Evolutionary conservation across 2,888 invertebrate species (phyloP), one percentile per base, ranked within the genome.

Genomic region (Ptilodon capucinus): DNA sequence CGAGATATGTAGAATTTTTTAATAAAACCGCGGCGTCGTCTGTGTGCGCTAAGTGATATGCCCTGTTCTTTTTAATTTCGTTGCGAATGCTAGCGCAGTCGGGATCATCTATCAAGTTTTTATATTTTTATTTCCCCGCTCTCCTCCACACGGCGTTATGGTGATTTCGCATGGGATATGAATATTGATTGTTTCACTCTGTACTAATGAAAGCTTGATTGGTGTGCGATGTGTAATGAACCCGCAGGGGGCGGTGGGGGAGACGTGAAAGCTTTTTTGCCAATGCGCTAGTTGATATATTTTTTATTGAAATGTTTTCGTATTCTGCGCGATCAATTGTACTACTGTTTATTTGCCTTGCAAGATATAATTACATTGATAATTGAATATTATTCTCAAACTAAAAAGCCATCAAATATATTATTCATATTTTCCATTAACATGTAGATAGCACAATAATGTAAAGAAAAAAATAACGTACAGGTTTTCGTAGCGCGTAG

Each of bases 11-110:
- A 89, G 90, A 86, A 84, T 84, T 89, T 89, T 89, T 89, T 85
- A 87, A 86, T 86, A 88, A 89, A 84, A 89, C 82, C 79, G 71
- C 85, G 38, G 87, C 83, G 78, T 80, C 83, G 78, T 80, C 85
- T 84, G 89, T 89, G 90, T 89, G 88, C 88, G 83, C 88, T 90
- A 90, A 90, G 89, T 91, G 90, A 90, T 91, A 89, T 89, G 89
- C 79, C 89, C 86, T 89, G 89, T 89, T 90, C 89, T 88, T 91
- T 90, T 91, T 90, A 90, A 90, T 91, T 91, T 89, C 83, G 88
- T 89, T 85, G 81, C 74, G 85, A 81, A 79, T 81, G 84, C 79
- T 74, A 67, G 74, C 74, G 77, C 71, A 73, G 76, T 77, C 63
- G 71, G 76, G 79, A 89, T 86, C 87, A 87, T 90, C 87, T 86